phyloP scores from a whole-genome alignment of 2,888 invertebrate genomes.

The Clivina fossor region DNA sequence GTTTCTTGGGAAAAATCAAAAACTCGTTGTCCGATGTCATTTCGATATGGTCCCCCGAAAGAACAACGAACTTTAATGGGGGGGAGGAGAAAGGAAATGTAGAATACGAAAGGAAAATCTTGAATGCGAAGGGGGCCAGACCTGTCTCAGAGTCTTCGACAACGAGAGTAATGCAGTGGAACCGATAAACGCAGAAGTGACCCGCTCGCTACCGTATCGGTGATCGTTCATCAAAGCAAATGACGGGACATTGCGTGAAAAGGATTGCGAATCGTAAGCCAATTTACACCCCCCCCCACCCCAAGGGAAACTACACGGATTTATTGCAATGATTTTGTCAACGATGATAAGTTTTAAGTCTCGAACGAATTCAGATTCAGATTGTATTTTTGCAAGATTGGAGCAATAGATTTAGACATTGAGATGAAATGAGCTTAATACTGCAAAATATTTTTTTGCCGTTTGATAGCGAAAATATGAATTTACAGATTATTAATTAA shows the following conservation, averaged over 20 bases:
- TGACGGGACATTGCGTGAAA: slow-evolving; percentile 4
- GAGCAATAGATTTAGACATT: too few species aligned
- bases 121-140: not conserved
- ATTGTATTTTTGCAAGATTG: too few species aligned
- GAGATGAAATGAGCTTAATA: too few species aligned
- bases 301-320: not conserved
- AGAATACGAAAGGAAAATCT: not conserved
- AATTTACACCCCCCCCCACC: not conserved
- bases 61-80: too few species aligned
- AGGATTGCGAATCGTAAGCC: not conserved
- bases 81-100: too few species aligned
- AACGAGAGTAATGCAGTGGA: slow-evolving; percentile 28
- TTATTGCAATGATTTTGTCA: slow-evolving; percentile 2
- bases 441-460: too few species aligned
- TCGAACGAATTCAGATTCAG: not conserved
- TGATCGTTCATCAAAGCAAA: slow-evolving; percentile 27
- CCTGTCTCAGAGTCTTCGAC: too few species aligned
- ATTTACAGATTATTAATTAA: too few species aligned
- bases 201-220: slow-evolving; percentile 7
- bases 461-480: too few species aligned
- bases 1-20: too few species aligned
- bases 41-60: too few species aligned
- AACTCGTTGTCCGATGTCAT: too few species aligned
- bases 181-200: slow-evolving; percentile 27
- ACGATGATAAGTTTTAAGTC: not conserved